phyloP scores from a whole-genome alignment of 2,113 vertebrate genomes.

The Thryonomys swinderianus region DNA sequence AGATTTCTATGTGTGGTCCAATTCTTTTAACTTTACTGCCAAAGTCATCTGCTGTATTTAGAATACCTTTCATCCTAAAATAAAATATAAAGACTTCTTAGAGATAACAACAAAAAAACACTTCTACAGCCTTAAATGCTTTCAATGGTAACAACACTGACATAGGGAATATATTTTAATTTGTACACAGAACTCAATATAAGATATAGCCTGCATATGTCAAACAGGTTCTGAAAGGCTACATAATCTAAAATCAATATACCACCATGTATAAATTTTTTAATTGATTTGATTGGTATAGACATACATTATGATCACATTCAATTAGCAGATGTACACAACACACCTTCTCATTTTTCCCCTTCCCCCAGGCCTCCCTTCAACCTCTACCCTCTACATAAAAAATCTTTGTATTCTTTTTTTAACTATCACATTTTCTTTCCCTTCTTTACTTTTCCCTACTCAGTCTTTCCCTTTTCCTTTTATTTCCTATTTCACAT shows the following conservation, averaged over 20 bases:
- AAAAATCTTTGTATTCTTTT: too few species aligned
- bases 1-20: constrained; percentile 70
- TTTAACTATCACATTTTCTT: too few species aligned
- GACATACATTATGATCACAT: too few species aligned
- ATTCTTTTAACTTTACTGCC: constrained; percentile 77
- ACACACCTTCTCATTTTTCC: too few species aligned
- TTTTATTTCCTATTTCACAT: too few species aligned
- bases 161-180: not conserved
- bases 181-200: not conserved
- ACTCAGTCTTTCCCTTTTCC: too few species aligned
- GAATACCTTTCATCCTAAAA: not conserved
- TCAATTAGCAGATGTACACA: too few species aligned
- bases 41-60: constrained; percentile 25
- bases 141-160: not conserved
- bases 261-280: not conserved
- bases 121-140: not conserved
- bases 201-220: not conserved
- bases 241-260: not conserved
- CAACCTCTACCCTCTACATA: too few species aligned
- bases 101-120: constrained; percentile 16
- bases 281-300: too few species aligned
- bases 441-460: too few species aligned
- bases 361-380: too few species aligned
- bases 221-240: not conserved
- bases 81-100: constrained; percentile 33